Evolutionary conservation across 2,113 vertebrate genomes (phyloP), one percentile per base, ranked within the genome.

Genomic region (Tyto alba): DNA sequence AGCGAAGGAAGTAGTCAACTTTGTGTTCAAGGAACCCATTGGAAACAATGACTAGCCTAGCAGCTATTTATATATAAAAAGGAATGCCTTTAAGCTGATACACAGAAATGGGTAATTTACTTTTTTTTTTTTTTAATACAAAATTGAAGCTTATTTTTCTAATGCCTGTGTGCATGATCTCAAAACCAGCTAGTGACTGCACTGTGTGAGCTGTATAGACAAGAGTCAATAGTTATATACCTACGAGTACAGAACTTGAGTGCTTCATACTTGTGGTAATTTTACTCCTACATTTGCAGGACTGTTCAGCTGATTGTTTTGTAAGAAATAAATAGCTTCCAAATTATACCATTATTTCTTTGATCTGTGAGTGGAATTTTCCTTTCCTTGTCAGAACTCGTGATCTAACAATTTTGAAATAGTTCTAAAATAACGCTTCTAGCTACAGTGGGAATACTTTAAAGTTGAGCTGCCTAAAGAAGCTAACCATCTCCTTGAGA

Each of bases 391-490:
- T 88, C 29, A 48, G 85, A 94, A 36, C 9, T 23, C 13, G 26
- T 23, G 13, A 30, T 64, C 43, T 69, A 72, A 89, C 53, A 56
- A 18, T 79, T 68, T 38, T 47, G 47, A 73, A 80, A 48, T 64
- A 38, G 30, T 73, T 88, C 47, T 59, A 45, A 78, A 71, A 32
- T 53, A 47, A 48, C 17, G 55, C 20, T 30, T 38, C 29, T 23
- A 52, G 18, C 30, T 48, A 26, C 0, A 1, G 6, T 17, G 3
- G 13, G 12, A 69, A 16, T 59, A 38, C 1, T 7, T 71, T n/a
- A 3, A 90, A 94, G 36, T 16, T 71, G 15, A 67, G 22, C 41
- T 57, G 55, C 53, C 10, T 52, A 6, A 68, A 79, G 67, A 45
- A 79, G 45, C 26, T 53, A 40, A 23, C 12, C 3, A 8, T 43